Percentiles rank a stretch among this genome's conserved stretches.
Conservation (phyloP, 2,888 invertebrate species). For the Ceraclea dissimilis region DNA sequence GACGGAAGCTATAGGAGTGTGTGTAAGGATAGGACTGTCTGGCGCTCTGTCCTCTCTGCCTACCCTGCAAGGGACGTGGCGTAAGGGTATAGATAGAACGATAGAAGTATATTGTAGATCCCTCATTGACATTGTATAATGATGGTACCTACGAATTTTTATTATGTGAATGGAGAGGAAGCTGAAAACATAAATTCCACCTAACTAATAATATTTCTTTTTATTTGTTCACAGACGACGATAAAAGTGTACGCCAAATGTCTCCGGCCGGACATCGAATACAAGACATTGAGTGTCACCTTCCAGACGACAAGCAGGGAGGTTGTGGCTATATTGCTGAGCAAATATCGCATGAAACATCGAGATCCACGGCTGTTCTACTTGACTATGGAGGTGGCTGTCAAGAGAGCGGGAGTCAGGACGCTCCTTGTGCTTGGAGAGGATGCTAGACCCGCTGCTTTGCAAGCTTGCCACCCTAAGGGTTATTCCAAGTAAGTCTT, state of each 20-base stretch:
- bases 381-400: slow-evolving; percentile 89
- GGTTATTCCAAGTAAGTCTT: slow-evolving; percentile 76
- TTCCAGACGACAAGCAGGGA: slow-evolving; percentile 84
- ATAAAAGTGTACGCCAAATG: slow-evolving; percentile 88
- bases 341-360: slow-evolving; percentile 87
- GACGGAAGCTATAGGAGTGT: no score
- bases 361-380: slow-evolving; percentile 89
- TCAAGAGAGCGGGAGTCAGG: slow-evolving; percentile 73
- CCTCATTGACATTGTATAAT: no score
- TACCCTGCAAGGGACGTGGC: no score
- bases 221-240: slow-evolving; percentile 62
- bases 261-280: slow-evolving; percentile 87
- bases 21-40: no score
- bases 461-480: slow-evolving; percentile 90
- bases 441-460: slow-evolving; percentile 80
- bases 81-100: no score
- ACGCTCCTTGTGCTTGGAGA: slow-evolving; percentile 80
- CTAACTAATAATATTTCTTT: no score
- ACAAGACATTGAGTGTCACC: slow-evolving; percentile 87
- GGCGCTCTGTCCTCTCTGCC: no score
- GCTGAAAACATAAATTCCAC: no score
- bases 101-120: no score
- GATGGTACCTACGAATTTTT: no score
- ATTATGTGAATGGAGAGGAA: no score
- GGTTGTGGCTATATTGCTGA: slow-evolving; percentile 74